Percentiles rank a stretch among this genome's conserved stretches.
Conservation (phyloP, 2,888 invertebrate species). For the Cheilosia impressa region DNA sequence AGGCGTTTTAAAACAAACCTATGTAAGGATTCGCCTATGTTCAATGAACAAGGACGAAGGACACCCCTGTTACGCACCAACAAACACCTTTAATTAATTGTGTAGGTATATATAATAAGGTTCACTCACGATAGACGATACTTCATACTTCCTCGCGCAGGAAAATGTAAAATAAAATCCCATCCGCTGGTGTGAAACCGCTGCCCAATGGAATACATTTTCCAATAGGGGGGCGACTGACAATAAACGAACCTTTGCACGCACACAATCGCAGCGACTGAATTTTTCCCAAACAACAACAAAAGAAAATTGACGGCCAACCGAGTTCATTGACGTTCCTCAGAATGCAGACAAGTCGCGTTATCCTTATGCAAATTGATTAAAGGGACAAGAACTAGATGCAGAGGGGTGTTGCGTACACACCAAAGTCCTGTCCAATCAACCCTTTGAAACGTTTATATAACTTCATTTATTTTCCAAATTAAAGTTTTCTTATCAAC, state of each 20-base stretch:
- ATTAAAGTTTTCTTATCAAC: slow-evolving; percentile 8
- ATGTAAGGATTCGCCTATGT: not conserved
- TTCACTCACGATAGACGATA: slow-evolving; percentile 48
- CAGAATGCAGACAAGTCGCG: slow-evolving; percentile 28
- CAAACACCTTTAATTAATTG: slow-evolving; percentile 68
- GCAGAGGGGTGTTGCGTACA: not conserved
- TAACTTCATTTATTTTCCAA: slow-evolving; percentile 41
- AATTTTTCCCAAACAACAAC: slow-evolving; percentile 54
- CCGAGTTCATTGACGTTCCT: slow-evolving; percentile 69
- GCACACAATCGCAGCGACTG: slow-evolving; percentile 21
- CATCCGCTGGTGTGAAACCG: slow-evolving; percentile 33
- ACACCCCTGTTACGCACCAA: slow-evolving; percentile 43
- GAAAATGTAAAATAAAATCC: slow-evolving; percentile 24
- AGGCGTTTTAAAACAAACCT: not conserved
- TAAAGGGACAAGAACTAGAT: not conserved
- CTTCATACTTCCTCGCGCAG: slow-evolving; percentile 39
- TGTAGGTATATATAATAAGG: slow-evolving; percentile 53
- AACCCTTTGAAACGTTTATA: slow-evolving; percentile 47
- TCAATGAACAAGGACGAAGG: slow-evolving; percentile 24
- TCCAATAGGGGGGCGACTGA: slow-evolving; percentile 12
- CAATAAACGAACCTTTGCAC: slow-evolving; percentile 28
- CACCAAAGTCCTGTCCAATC: not conserved
- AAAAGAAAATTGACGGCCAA: slow-evolving; percentile 60
- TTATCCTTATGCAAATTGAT: slow-evolving; percentile 16
- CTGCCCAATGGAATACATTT: slow-evolving; percentile 25